phyloP scores from a whole-genome alignment of 2,888 invertebrate genomes.

The Latrodectus elegans region DNA sequence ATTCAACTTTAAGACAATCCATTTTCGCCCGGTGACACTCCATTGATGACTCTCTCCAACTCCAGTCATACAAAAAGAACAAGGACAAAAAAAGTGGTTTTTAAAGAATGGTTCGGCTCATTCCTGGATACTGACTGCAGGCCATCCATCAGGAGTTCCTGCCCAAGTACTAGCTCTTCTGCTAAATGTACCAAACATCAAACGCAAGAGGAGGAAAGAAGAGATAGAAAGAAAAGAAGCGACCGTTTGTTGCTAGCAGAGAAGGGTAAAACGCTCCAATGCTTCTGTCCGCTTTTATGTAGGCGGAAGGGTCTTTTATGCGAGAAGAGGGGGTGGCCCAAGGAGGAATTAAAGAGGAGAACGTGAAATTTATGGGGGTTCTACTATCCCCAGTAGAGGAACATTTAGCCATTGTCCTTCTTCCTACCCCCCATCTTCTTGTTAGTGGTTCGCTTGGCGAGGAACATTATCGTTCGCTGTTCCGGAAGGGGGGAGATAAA shows the following conservation, averaged over 20 bases:
- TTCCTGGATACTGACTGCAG: not conserved
- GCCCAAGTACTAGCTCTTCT: constrained; percentile 15
- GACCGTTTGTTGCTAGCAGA: not conserved
- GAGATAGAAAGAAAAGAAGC: not conserved
- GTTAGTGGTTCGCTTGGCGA: constrained; percentile 19
- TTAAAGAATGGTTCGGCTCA: no score
- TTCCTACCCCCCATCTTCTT: constrained; percentile 21
- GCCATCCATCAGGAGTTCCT: constrained; percentile 23
- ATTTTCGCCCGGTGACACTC: no score
- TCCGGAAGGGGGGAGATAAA: constrained; percentile 39
- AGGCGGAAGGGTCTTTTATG: constrained; percentile 16
- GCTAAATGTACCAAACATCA: constrained; percentile 48
- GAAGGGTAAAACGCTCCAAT: constrained; percentile 23
- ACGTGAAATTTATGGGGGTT: constrained; percentile 52
- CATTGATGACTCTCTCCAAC: no score
- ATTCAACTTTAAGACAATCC: no score
- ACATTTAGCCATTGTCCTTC: constrained; percentile 56
- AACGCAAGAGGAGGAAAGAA: not conserved
- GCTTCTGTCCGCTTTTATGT: constrained; percentile 14
- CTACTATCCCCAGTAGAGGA: constrained; percentile 17
- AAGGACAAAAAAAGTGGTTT: no score
- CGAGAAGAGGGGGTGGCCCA: not conserved
- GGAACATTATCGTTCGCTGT: constrained; percentile 55
- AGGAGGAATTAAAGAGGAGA: constrained; percentile 12
- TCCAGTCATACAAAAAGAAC: no score